These are phyloP conservation scores for Saccopteryx bilineata DNA, from an alignment of 2,113 vertebrate species.

Conservation along the genomic window DNA sequence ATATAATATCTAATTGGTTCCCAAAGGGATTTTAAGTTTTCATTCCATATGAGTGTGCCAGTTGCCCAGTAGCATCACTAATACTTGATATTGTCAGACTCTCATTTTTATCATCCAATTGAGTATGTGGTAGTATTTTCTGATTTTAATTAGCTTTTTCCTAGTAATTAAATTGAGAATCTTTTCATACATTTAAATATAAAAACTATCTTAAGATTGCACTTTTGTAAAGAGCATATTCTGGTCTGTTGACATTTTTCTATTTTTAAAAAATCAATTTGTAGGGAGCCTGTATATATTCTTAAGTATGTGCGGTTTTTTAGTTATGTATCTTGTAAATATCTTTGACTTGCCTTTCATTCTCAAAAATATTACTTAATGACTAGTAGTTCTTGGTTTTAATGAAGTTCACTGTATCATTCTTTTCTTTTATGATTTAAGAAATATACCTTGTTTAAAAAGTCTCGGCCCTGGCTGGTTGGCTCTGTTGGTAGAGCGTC, in stretches of 20 bases:
- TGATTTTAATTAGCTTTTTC: slow-evolving; percentile 37
- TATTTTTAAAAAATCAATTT: not conserved
- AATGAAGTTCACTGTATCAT: not conserved
- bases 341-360: slow-evolving; percentile 20
- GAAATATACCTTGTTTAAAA: slow-evolving; percentile 28
- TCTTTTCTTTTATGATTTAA: slow-evolving; percentile 62
- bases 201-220: not conserved
- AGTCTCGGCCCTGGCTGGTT: not conserved
- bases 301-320: not conserved
- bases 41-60: not conserved
- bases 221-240: slow-evolving; percentile 13
- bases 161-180: slow-evolving; percentile 26
- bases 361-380: slow-evolving; percentile 14
- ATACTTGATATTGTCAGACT: not conserved
- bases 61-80: not conserved
- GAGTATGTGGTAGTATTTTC: not conserved
- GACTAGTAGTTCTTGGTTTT: slow-evolving; percentile 2
- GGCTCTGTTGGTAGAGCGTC: too few relatives aligned
- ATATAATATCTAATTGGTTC: slow-evolving; percentile 9
- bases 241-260: not conserved
- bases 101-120: slow-evolving; percentile 24
- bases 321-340: slow-evolving; percentile 12
- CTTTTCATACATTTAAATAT: not conserved
- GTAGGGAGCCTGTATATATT: not conserved
- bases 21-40: slow-evolving; percentile 43